Conservation (phyloP, 1,140 invertebrate species). For the Drosophila mayri region DNA sequence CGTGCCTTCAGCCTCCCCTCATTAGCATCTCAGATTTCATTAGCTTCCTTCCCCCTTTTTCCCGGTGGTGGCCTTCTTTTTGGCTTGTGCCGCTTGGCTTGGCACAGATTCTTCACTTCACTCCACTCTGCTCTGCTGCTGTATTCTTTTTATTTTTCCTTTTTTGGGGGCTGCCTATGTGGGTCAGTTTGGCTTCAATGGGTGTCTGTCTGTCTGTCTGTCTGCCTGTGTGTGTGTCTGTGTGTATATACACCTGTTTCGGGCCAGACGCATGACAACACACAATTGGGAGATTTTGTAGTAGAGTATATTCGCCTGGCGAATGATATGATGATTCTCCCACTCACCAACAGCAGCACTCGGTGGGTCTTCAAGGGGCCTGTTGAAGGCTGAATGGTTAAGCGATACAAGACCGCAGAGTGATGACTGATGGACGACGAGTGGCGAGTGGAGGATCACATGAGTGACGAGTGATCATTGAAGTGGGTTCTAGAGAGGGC, state of each 20-base stretch:
- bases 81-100: constrained; percentile 58
- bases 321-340: constrained; percentile 29
- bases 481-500: constrained; percentile 26
- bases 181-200: constrained; percentile 45
- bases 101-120: constrained; percentile 25
- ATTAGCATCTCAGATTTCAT: constrained; percentile 61
- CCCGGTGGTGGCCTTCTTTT: constrained; percentile 27
- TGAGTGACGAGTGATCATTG: constrained; percentile 44
- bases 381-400: constrained; percentile 16
- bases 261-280: constrained; percentile 48
- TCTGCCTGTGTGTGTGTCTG: background rate
- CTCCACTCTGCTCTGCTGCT: background rate
- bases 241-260: constrained; percentile 33
- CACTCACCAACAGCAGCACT: constrained; percentile 12
- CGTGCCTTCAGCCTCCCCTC: constrained; percentile 38
- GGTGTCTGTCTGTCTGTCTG: constrained; percentile 18
- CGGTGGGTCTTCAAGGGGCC: constrained; percentile 16
- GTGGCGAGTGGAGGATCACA: constrained; percentile 29
- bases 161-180: constrained; percentile 42
- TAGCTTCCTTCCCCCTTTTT: constrained; percentile 11
- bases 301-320: constrained; percentile 17
- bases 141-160: constrained; percentile 9
- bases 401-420: constrained; percentile 13
- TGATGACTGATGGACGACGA: constrained; percentile 35
- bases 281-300: constrained; percentile 21